phyloP scores from a whole-genome alignment of 30 jellyfish, hydroid and myxozoan species.

The Aurelia coerulea region DNA sequence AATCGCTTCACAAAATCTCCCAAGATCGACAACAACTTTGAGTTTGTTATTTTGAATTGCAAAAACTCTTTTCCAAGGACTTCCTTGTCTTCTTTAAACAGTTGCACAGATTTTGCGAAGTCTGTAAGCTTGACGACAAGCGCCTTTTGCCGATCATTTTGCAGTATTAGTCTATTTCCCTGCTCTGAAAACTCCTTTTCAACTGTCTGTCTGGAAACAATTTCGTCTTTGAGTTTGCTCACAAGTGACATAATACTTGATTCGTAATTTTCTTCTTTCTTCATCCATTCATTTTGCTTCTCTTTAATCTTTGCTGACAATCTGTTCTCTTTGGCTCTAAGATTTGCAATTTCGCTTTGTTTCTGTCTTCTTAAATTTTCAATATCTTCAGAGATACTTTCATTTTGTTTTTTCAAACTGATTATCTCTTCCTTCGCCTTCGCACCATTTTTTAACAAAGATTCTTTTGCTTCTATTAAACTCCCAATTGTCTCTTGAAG shows the following conservation, averaged over 20 bases:
- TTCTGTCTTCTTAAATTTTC: constrained; percentile 7
- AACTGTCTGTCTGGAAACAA: constrained; percentile 24
- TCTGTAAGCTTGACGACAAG: constrained; percentile 17
- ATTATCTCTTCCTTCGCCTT: neutral
- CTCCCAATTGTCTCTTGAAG: constrained; percentile 16
- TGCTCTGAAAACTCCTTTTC: constrained; percentile 25
- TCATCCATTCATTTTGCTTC: constrained; percentile 52
- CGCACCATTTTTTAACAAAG: neutral
- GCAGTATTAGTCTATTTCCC: neutral
- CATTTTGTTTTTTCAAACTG: constrained; percentile 6
- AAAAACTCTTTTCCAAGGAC: constrained; percentile 20
- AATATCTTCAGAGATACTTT: neutral
- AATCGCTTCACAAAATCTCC: constrained; percentile 25
- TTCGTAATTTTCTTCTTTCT: constrained; percentile 60
- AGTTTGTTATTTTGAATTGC: constrained; percentile 26
- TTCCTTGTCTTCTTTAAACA: constrained; percentile 23
- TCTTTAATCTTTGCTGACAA: constrained; percentile 20
- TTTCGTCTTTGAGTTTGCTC: constrained; percentile 47
- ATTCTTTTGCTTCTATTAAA: neutral
- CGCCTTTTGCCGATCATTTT: neutral
- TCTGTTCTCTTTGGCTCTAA: constrained; percentile 63
- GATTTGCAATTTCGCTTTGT: constrained; percentile 38
- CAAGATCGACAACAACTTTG: constrained; percentile 15
- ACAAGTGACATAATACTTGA: constrained; percentile 54
- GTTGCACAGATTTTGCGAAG: neutral